phyloP scores from a whole-genome alignment of 2,888 invertebrate species.

The Desoria tigrina region DNA sequence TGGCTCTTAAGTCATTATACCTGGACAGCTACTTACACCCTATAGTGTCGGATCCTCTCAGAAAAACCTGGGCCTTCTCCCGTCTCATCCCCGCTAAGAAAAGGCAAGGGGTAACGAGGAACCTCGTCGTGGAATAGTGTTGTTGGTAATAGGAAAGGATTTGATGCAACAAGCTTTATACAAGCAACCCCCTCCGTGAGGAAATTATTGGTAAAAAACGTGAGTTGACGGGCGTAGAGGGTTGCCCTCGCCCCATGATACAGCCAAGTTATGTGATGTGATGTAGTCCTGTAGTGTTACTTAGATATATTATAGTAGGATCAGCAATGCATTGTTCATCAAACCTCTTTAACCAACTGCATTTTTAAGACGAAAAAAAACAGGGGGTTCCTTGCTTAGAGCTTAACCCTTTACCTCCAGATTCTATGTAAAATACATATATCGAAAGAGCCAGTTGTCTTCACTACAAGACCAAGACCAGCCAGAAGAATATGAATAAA shows the following conservation, averaged over 20 bases:
- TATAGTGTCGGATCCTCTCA: neutral
- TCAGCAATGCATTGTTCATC: neutral
- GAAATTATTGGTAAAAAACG: conserved; percentile 49
- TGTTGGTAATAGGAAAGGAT: conserved; percentile 20
- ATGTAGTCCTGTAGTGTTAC: conserved; percentile 12
- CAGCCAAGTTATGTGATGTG: conserved; percentile 14
- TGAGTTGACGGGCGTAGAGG: conserved; percentile 43
- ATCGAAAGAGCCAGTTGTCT: neutral
- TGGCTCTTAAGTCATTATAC: conserved; percentile 6
- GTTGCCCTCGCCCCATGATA: conserved; percentile 23
- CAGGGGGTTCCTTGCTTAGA: neutral
- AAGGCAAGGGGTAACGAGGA: conserved; percentile 11
- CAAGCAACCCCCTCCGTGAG: conserved; percentile 44
- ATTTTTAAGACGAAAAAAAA: neutral
- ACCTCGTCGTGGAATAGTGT: conserved; percentile 5
- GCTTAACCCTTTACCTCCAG: neutral
- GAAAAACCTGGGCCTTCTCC: conserved; percentile 1
- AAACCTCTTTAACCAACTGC: neutral
- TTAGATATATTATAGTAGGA: conserved; percentile 3
- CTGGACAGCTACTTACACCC: conserved; percentile 7
- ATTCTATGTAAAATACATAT: neutral
- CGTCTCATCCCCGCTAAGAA: neutral
- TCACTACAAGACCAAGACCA: neutral
- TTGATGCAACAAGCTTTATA: conserved; percentile 22
- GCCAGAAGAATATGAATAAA: too few species aligned